Evolutionary conservation across 2,888 invertebrate genomes (phyloP).

Genomic region (Glyphotaelius pellucidus): DNA sequence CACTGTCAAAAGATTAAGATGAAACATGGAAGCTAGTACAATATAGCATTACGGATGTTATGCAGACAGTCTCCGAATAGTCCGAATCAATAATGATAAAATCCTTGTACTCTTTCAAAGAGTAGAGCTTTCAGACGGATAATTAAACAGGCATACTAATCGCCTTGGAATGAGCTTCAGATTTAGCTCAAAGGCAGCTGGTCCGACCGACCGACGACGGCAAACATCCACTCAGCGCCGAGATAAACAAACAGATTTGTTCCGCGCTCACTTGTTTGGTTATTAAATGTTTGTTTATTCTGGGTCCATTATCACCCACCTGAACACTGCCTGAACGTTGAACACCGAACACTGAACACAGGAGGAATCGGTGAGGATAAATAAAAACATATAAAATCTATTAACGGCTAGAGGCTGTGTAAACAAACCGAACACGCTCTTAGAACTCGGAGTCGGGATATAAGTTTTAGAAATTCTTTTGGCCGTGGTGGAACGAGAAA

Average conservation of each 20-base stretch:
- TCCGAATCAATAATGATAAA: neutral
- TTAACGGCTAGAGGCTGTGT: slow-evolving; percentile 23
- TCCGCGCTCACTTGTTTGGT: slow-evolving; percentile 53
- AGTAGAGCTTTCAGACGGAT: neutral
- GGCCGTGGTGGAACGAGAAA: neutral
- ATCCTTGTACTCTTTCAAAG: neutral
- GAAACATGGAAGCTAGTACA: neutral
- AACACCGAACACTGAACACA: slow-evolving; percentile 8
- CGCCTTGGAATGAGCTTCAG: slow-evolving; percentile 6
- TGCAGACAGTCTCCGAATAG: neutral
- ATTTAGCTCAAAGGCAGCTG: slow-evolving; percentile 41
- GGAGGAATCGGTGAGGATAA: slow-evolving; percentile 15
- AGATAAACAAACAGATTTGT: slow-evolving; percentile 58
- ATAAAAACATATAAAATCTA: slow-evolving; percentile 41
- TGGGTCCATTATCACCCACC: slow-evolving; percentile 55
- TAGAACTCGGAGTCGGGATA: neutral
- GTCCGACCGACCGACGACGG: neutral
- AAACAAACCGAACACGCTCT: slow-evolving; percentile 3
- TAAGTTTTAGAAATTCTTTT: slow-evolving; percentile 2
- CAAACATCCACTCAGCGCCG: slow-evolving; percentile 35
- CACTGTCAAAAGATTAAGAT: neutral
- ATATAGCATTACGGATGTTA: neutral
- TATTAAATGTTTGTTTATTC: slow-evolving; percentile 57
- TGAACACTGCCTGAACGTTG: neutral
- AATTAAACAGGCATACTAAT: neutral